Evolutionary conservation across 1,140 invertebrate species (phyloP).

Genomic region (Lutraria rhynchaena): DNA sequence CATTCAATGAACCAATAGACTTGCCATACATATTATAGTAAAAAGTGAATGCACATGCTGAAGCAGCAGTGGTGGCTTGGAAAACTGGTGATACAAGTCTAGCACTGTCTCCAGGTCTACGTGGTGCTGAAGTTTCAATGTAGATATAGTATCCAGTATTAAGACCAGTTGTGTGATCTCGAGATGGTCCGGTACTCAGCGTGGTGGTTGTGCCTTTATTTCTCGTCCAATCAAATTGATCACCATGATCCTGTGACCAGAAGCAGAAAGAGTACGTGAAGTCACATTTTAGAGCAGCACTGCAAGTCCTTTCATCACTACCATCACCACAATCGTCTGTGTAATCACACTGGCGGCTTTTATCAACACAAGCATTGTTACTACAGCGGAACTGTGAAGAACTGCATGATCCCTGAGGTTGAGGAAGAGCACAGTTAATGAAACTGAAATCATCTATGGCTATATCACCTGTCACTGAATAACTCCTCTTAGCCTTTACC

Average conservation of each 20-base stretch:
- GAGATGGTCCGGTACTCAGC: constrained; percentile 70
- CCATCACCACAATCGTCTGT: constrained; percentile 77
- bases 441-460: constrained; percentile 90
- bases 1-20: constrained; percentile 75
- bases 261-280: constrained; percentile 89
- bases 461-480: constrained; percentile 88
- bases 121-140: constrained; percentile 85
- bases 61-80: constrained; percentile 60
- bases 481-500: constrained; percentile 88
- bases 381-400: constrained; percentile 64
- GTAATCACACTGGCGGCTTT: constrained; percentile 72
- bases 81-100: constrained; percentile 73
- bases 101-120: constrained; percentile 73
- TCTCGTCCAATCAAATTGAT: constrained; percentile 90
- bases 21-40: constrained; percentile 82
- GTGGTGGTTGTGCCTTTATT: constrained; percentile 84
- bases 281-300: constrained; percentile 84
- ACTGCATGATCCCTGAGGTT: constrained; percentile 62
- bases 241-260: constrained; percentile 88
- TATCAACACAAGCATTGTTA: constrained; percentile 72
- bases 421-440: constrained; percentile 73
- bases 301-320: constrained; percentile 68
- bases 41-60: constrained; percentile 73
- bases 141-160: constrained; percentile 85
- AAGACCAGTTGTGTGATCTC: constrained; percentile 75